Conservation (phyloP, 2,888 invertebrate genomes). For the Cephus pygmeus region DNA sequence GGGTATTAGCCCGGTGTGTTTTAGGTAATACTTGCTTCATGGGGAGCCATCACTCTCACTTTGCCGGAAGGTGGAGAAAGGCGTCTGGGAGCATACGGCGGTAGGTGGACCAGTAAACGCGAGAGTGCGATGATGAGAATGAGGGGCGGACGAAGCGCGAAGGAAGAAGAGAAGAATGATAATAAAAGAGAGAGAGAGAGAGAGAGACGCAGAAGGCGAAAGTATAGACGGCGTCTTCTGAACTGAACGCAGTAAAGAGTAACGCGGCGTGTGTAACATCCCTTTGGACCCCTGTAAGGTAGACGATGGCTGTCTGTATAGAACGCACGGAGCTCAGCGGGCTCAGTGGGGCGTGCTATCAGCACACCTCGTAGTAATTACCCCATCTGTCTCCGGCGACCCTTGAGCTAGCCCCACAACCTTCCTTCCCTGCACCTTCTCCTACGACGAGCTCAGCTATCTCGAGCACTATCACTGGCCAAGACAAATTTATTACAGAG, state of each 20-base stretch:
- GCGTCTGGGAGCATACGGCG: background rate
- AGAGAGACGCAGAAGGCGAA: conserved; percentile 4
- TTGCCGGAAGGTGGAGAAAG: conserved; percentile 11
- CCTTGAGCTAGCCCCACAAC: conserved; percentile 37
- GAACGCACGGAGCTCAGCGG: conserved; percentile 23
- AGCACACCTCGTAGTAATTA: conserved; percentile 49
- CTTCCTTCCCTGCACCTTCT: conserved; percentile 26
- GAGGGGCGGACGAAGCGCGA: conserved; percentile 6
- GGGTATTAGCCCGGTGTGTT: conserved; percentile 19
- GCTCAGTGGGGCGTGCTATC: conserved; percentile 44
- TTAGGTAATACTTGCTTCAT: conserved; percentile 32
- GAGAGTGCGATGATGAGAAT: conserved; percentile 1
- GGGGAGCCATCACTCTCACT: conserved; percentile 34
- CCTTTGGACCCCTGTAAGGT: conserved; percentile 6
- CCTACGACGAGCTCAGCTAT: conserved; percentile 35
- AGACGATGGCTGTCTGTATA: conserved; percentile 17
- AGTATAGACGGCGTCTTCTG: conserved; percentile 3
- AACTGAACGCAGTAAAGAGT: background rate
- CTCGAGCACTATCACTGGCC: conserved; percentile 43
- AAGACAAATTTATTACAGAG: conserved; percentile 50
- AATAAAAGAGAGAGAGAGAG: conserved; percentile 11
- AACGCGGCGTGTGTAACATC: background rate
- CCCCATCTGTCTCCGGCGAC: conserved; percentile 50
- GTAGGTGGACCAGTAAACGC: background rate
- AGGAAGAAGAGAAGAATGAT: conserved; percentile 10